Evolutionary conservation across 2,113 vertebrate species (phyloP).

Genomic region (Mesembrinibis cayennensis): DNA sequence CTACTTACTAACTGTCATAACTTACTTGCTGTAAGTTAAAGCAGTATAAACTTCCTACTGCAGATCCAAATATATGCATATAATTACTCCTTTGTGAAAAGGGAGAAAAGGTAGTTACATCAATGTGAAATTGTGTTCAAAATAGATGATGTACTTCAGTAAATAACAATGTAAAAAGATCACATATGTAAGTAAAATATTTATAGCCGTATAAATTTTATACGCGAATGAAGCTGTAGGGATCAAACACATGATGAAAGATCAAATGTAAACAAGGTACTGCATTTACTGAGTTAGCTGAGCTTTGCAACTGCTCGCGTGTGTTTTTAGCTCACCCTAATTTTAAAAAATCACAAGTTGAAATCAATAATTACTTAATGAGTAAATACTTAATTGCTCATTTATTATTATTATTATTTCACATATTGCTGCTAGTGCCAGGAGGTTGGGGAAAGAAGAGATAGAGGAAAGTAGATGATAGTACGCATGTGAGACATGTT

Average conservation of each 20-base stretch:
- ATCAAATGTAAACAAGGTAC: not conserved
- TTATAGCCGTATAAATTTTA: not conserved
- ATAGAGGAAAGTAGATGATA: not conserved
- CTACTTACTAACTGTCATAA: not conserved
- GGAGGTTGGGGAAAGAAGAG: not conserved
- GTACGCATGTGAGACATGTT: not conserved
- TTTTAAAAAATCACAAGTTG: not conserved
- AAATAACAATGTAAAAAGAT: not conserved
- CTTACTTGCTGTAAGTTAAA: not conserved
- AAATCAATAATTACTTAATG: slow-evolving; percentile 4
- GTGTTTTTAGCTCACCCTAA: not conserved
- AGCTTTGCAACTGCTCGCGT: not conserved
- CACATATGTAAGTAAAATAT: not conserved
- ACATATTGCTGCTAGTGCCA: not conserved
- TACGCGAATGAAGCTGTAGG: not conserved
- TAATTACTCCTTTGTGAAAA: not conserved
- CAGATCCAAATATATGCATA: not conserved
- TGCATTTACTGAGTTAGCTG: not conserved
- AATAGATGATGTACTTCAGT: not conserved
- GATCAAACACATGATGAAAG: not conserved
- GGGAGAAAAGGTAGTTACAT: not conserved
- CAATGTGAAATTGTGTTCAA: not conserved
- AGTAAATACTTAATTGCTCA: not conserved
- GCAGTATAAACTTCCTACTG: not conserved
- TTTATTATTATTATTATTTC: not conserved